Evolutionary conservation across 2,888 invertebrate genomes (phyloP).

Genomic region (Petrolisthes manimaculis): DNA sequence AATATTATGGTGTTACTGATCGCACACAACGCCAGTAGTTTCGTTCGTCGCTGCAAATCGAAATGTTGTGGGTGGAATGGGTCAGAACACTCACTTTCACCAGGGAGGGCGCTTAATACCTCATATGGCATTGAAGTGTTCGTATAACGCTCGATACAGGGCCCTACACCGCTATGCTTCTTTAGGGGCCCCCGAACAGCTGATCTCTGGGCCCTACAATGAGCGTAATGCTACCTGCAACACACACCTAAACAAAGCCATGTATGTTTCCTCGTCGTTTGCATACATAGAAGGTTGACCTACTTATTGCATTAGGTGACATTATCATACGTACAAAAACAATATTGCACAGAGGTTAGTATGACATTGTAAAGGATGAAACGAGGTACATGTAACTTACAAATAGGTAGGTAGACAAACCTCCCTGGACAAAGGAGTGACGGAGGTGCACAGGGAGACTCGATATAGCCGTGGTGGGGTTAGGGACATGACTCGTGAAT

Average conservation of each 20-base stretch:
- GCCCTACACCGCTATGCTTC: constrained; percentile 33
- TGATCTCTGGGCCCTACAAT: constrained; percentile 41
- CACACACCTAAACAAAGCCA: constrained; percentile 24
- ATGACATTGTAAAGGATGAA: no score
- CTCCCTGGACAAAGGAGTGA: no score
- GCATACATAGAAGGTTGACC: no score
- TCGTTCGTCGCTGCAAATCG: constrained; percentile 53
- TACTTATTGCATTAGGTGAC: no score
- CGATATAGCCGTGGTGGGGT: no score
- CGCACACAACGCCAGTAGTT: constrained; percentile 27
- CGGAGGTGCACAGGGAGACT: no score
- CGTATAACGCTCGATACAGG: constrained; percentile 37
- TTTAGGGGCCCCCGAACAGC: constrained; percentile 47
- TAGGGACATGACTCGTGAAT: no score
- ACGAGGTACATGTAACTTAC: no score
- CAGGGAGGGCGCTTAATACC: constrained; percentile 35
- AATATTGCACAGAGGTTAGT: no score
- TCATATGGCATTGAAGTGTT: neutral
- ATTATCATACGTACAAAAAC: no score
- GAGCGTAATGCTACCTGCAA: constrained; percentile 37
- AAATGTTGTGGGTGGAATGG: constrained; percentile 47
- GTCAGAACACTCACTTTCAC: constrained; percentile 54
- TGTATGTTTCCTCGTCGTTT: no score
- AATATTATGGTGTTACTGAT: constrained; percentile 4
- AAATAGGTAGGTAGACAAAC: no score